phyloP scores from a whole-genome alignment of 1,140 invertebrate genomes.

The Globodera rostochiensis region DNA sequence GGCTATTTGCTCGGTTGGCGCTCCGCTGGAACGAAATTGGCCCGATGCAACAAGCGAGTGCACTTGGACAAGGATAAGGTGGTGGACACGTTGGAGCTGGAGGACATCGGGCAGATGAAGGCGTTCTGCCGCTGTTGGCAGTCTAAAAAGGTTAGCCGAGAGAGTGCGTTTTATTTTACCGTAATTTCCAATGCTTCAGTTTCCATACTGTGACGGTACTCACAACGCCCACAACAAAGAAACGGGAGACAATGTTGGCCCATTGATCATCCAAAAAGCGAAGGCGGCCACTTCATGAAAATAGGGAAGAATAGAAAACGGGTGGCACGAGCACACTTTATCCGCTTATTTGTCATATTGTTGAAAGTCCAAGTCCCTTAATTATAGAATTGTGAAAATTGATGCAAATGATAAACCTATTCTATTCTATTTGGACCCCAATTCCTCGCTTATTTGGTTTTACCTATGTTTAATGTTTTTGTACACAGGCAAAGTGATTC shows the following conservation, averaged over 20 bases:
- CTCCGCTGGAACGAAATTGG: neutral
- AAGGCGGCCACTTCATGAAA: conserved; percentile 30
- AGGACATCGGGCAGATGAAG: conserved; percentile 48
- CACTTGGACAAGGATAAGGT: conserved; percentile 43
- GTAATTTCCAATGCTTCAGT: conserved; percentile 38
- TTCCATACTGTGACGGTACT: conserved; percentile 49
- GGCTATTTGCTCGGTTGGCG: conserved; percentile 37
- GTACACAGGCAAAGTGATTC: neutral
- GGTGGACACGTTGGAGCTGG: conserved; percentile 50
- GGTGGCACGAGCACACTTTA: neutral
- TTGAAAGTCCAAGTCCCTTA: no score
- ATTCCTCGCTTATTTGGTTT: conserved; percentile 7
- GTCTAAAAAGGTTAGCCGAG: conserved; percentile 45
- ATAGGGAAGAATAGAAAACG: neutral
- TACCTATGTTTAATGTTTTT: neutral
- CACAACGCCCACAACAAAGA: conserved; percentile 50
- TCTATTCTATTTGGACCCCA: neutral
- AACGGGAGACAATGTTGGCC: conserved; percentile 52
- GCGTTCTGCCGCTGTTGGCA: conserved; percentile 55
- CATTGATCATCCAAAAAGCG: conserved; percentile 41
- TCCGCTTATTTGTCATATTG: no score
- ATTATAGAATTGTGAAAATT: conserved; percentile 15
- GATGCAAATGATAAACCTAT: neutral
- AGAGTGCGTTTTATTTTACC: conserved; percentile 3
- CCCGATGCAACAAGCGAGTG: conserved; percentile 25